These are phyloP conservation scores for Anoplolepis gracilipes DNA, from an alignment of 1,140 invertebrate genomes.

Conservation along the genomic window DNA sequence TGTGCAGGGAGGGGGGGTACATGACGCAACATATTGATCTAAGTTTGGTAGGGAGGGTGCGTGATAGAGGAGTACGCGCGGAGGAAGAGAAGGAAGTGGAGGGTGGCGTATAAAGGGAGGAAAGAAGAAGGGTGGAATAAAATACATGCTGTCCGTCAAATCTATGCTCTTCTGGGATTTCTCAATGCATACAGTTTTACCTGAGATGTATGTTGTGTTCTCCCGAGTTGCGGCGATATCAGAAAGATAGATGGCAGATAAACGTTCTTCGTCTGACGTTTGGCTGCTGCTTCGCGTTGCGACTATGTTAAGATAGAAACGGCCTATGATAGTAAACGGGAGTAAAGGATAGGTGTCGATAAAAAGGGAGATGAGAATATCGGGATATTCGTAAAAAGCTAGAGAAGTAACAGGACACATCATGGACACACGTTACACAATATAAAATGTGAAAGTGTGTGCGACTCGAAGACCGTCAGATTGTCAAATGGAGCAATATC, in stretches of 20 bases:
- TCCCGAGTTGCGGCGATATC: constrained; percentile 1
- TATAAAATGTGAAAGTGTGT: background rate
- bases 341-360: background rate
- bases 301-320: background rate
- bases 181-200: constrained; percentile 28
- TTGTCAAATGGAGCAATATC: background rate
- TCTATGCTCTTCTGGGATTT: constrained; percentile 65
- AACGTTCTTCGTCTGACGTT: background rate
- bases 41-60: constrained; percentile 78
- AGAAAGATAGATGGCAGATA: background rate
- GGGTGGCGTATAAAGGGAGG: constrained; percentile 24
- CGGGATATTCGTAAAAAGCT: background rate
- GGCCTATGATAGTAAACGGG: background rate
- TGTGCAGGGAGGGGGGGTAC: constrained; percentile 68
- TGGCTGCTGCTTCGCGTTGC: background rate
- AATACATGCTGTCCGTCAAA: constrained; percentile 74
- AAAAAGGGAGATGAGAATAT: background rate
- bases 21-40: constrained; percentile 85
- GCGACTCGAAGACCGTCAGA: constrained; percentile 18
- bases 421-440: background rate
- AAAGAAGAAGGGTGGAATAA: constrained; percentile 51
- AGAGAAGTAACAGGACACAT: constrained; percentile 20
- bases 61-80: constrained; percentile 34
- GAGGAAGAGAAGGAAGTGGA: constrained; percentile 17
- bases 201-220: constrained; percentile 27